Conservation (phyloP, 2,888 invertebrate genomes). For the Lordiphosa andalusiaca region DNA sequence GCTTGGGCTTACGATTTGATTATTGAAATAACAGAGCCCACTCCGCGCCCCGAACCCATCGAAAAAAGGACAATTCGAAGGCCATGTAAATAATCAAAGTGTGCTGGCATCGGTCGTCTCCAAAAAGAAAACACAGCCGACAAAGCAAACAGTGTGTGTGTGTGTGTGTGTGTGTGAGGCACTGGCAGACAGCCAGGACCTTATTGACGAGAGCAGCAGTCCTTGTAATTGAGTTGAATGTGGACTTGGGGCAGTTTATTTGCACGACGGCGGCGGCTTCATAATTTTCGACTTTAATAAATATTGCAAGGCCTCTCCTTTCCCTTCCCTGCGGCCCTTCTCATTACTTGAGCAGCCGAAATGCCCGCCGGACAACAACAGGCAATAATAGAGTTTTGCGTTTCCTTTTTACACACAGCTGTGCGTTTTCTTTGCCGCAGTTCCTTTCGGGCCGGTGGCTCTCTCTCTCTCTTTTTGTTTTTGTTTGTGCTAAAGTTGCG, state of each 20-base stretch:
- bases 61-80: constrained; percentile 18
- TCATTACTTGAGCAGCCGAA: constrained; percentile 43
- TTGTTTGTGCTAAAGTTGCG: constrained; percentile 53
- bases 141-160: constrained; percentile 3
- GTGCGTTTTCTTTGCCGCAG: constrained; percentile 14
- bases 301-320: constrained; percentile 31
- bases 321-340: constrained; percentile 33
- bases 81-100: constrained; percentile 19
- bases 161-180: constrained; percentile 1
- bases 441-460: neutral
- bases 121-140: constrained; percentile 2
- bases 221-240: constrained; percentile 38
- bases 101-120: too few relatives aligned
- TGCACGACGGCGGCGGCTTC: constrained; percentile 31
- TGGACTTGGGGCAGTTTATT: constrained; percentile 16
- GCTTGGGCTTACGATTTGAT: constrained; percentile 15
- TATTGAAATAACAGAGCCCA: constrained; percentile 21
- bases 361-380: constrained; percentile 32
- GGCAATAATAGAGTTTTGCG: constrained; percentile 46
- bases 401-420: constrained; percentile 35
- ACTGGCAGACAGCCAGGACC: constrained; percentile 4
- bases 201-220: constrained; percentile 4
- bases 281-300: constrained; percentile 53
- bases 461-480: constrained; percentile 11
- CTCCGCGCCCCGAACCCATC: neutral